A percentile compares a stretch with the other conserved stretches of the same genome.
These are phyloP conservation scores for Gonocerus acuteangulatus DNA, from an alignment of 2,888 invertebrate genomes.

Conservation along the genomic window DNA sequence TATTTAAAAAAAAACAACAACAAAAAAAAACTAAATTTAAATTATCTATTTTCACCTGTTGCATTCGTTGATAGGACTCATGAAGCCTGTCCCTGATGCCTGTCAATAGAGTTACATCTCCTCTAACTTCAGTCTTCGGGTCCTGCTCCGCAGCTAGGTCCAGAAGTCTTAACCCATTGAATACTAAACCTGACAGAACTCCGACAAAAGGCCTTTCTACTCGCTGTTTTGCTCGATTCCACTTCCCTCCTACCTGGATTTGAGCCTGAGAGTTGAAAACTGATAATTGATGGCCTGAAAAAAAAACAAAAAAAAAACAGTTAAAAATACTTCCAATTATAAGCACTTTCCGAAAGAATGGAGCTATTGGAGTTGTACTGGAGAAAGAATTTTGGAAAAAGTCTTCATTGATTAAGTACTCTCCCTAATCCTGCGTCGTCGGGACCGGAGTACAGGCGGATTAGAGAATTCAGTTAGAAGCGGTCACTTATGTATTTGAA, in stretches of 20 bases:
- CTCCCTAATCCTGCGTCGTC: too few species aligned
- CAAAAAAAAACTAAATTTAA: neutral
- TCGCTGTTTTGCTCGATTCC: constrained; percentile 58
- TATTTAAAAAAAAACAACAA: too few species aligned
- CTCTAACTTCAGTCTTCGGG: constrained; percentile 64
- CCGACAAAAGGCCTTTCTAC: constrained; percentile 78
- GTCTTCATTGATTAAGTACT: too few species aligned
- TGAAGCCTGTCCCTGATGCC: constrained; percentile 53
- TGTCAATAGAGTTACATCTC: constrained; percentile 60
- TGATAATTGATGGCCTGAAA: constrained; percentile 66
- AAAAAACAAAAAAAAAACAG: too few species aligned
- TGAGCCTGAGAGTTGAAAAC: constrained; percentile 89
- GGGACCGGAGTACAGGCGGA: too few species aligned
- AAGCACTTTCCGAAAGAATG: too few species aligned
- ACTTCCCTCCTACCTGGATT: constrained; percentile 80
- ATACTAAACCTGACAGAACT: constrained; percentile 79
- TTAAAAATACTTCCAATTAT: too few species aligned
- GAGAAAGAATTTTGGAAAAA: too few species aligned
- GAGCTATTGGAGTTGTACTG: too few species aligned
- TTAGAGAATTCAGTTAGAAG: too few species aligned
- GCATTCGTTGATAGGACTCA: constrained; percentile 74
- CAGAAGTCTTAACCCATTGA: constrained; percentile 74
- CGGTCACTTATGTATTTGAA: too few species aligned
- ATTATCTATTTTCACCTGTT: constrained; percentile 55
- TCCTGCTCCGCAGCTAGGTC: constrained; percentile 81